phyloP scores from a whole-genome alignment of 2,797 vertebrate genomes.

The Pteronotus mesoamericanus region DNA sequence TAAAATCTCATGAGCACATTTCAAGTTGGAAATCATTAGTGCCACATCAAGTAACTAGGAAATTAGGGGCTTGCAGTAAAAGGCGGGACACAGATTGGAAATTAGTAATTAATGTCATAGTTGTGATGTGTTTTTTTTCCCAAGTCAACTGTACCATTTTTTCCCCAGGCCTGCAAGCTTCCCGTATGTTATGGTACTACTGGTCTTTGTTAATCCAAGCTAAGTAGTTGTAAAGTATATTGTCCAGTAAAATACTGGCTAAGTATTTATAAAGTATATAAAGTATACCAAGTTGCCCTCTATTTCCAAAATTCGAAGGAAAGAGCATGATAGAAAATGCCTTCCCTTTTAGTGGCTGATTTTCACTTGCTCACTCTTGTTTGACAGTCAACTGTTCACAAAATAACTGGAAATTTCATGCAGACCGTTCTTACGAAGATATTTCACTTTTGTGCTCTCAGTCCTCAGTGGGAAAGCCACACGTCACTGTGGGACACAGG shows the following conservation, averaged over 20 bases:
- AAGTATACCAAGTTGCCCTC: neutral
- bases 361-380: neutral
- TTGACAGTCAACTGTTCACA: neutral
- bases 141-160: neutral
- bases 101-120: constrained; percentile 47
- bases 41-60: neutral
- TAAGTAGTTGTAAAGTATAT: neutral
- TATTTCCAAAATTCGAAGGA: neutral
- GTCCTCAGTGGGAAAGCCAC: neutral
- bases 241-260: no score
- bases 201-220: neutral
- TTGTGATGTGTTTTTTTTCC: neutral
- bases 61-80: neutral
- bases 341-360: neutral
- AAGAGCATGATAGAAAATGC: neutral
- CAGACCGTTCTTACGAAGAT: neutral
- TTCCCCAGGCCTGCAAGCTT: constrained; percentile 15
- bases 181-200: neutral
- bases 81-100: neutral
- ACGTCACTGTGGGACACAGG: neutral
- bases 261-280: no score
- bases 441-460: neutral
- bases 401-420: neutral
- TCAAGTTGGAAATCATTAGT: constrained; percentile 8
- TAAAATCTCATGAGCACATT: neutral